Evolutionary conservation across 2,797 vertebrate species (phyloP).

Genomic region (Karalla daura): DNA sequence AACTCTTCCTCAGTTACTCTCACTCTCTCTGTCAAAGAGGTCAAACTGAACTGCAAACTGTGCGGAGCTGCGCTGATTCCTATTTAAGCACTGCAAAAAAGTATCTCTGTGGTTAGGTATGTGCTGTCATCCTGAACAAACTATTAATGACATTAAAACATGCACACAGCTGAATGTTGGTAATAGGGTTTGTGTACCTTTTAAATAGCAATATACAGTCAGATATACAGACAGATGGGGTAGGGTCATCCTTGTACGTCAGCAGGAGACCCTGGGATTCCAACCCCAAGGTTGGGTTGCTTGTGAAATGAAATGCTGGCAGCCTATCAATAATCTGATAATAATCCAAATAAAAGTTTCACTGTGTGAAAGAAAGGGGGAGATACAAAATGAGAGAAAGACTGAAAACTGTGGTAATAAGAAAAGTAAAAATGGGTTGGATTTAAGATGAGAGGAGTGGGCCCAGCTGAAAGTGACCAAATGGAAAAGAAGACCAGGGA

Average conservation of each 20-base stretch:
- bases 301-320: not conserved
- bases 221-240: not conserved
- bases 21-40: constrained; percentile 50
- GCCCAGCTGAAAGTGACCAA: constrained; percentile 51
- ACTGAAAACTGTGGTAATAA: not conserved
- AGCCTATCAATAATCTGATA: not conserved
- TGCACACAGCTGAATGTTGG: not conserved
- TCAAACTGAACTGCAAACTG: constrained; percentile 64
- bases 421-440: constrained; percentile 25
- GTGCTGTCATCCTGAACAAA: constrained; percentile 7
- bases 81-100: not conserved
- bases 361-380: not conserved
- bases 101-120: not conserved
- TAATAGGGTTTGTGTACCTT: not conserved
- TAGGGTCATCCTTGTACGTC: constrained; percentile 9
- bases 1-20: constrained; percentile 45
- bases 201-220: not conserved
- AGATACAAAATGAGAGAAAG: not conserved
- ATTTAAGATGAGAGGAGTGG: constrained; percentile 32
- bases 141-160: not conserved
- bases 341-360: not conserved
- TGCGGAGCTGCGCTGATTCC: constrained; percentile 31
- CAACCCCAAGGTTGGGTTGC: not conserved
- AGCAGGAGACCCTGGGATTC: constrained; percentile 10
- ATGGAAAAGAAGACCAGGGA: constrained; percentile 63